phyloP scores from a whole-genome alignment of 1,140 invertebrate species.

The Solenopsis fugax region DNA sequence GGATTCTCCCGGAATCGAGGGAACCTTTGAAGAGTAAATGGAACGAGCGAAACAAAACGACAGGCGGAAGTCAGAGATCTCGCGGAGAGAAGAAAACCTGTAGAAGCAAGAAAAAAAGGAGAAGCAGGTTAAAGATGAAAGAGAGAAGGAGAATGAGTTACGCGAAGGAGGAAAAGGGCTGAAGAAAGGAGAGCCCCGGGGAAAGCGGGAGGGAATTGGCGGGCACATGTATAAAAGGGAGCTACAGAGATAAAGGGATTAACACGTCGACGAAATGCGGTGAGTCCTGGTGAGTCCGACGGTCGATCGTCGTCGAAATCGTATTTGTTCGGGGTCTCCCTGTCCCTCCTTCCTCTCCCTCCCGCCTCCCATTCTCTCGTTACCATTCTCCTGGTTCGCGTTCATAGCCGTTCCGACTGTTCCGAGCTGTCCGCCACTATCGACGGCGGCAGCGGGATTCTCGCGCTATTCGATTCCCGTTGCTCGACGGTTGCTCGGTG shows the following conservation, averaged over 20 bases:
- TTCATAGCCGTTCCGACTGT: neutral
- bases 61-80: constrained; percentile 36
- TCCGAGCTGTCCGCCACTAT: neutral
- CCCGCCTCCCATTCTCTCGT: neutral
- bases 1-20: constrained; percentile 4
- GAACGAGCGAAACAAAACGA: constrained; percentile 51
- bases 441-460: neutral
- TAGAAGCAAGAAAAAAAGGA: neutral
- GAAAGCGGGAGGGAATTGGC: constrained; percentile 29
- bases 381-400: constrained; percentile 9
- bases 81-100: neutral
- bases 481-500: constrained; percentile 43
- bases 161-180: neutral
- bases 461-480: constrained; percentile 57
- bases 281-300: constrained; percentile 58
- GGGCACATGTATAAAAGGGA: constrained; percentile 51
- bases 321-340: constrained; percentile 50
- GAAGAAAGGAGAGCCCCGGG: neutral
- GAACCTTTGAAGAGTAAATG: constrained; percentile 43
- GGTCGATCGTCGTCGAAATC: constrained; percentile 58
- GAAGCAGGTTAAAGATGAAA: neutral
- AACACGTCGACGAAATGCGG: constrained; percentile 64
- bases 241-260: constrained; percentile 65
- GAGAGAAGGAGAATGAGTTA: neutral
- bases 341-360: neutral